Conservation (phyloP, 2,797 vertebrate species). For the Anguilla obscura region DNA sequence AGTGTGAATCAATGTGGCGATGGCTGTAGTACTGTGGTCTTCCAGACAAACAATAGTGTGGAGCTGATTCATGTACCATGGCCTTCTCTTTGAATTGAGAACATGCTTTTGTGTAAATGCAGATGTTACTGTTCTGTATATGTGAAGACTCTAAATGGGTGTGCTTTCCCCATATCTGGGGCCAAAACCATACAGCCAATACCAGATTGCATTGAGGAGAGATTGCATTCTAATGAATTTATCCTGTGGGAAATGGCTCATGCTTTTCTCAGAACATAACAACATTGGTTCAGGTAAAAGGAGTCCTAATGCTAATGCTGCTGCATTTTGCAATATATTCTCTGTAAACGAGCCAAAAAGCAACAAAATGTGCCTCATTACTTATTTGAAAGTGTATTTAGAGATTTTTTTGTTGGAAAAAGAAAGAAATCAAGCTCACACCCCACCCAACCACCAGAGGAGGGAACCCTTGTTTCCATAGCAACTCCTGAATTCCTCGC, state of each 20-base stretch:
- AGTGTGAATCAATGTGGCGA: background rate
- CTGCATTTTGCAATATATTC: background rate
- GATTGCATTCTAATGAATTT: background rate
- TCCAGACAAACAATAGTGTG: background rate
- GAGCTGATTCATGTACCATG: too few species aligned
- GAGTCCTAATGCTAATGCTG: too few species aligned
- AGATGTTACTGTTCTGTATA: background rate
- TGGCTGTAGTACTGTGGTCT: background rate
- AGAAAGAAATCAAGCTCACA: background rate
- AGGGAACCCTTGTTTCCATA: conserved; percentile 19
- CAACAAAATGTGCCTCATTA: background rate
- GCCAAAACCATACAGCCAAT: background rate
- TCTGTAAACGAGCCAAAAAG: background rate
- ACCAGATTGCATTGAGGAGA: background rate
- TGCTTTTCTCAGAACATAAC: too few species aligned
- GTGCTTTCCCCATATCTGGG: background rate
- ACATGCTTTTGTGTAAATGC: background rate
- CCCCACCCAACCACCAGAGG: background rate
- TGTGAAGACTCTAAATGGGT: background rate
- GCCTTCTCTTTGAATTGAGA: background rate
- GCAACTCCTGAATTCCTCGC: conserved; percentile 1
- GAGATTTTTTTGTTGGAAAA: background rate
- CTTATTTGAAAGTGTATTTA: background rate
- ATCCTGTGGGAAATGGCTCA: too few species aligned
- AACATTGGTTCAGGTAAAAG: too few species aligned